phyloP scores from a whole-genome alignment of 2,888 invertebrate species.

The Oxyscelio sp. region DNA sequence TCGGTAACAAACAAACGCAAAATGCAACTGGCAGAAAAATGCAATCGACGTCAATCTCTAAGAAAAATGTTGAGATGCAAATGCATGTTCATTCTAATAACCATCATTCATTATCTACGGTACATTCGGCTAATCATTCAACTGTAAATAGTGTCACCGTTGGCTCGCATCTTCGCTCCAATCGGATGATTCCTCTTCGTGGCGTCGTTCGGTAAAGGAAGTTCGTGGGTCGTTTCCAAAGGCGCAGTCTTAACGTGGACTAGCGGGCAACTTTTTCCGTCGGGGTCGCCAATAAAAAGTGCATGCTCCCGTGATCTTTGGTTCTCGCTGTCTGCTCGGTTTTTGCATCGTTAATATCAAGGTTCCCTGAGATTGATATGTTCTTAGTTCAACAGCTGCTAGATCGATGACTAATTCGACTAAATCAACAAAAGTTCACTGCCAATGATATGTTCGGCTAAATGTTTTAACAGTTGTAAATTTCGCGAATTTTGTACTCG shows the following conservation, averaged over 20 bases:
- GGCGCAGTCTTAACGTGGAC: constrained; percentile 10
- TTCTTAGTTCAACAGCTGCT: constrained; percentile 33
- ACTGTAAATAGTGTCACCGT: constrained; percentile 34
- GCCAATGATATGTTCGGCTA: constrained; percentile 40
- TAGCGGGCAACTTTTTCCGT: constrained; percentile 10
- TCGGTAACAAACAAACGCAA: constrained; percentile 45
- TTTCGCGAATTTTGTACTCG: constrained; percentile 55
- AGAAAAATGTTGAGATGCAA: constrained; percentile 35
- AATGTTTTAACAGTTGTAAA: constrained; percentile 17
- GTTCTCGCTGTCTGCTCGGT: constrained; percentile 20
- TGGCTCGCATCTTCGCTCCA: constrained; percentile 25
- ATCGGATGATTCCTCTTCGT: constrained; percentile 47
- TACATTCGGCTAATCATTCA: constrained; percentile 26
- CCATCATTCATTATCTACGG: constrained; percentile 33
- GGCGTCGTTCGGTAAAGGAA: constrained; percentile 21
- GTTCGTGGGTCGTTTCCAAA: constrained; percentile 23
- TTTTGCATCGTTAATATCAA: constrained; percentile 53
- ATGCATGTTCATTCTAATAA: constrained; percentile 67
- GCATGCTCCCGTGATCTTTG: neutral
- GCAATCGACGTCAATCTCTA: constrained; percentile 10
- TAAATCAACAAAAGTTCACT: neutral
- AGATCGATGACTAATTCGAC: constrained; percentile 15
- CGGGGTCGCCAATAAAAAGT: constrained; percentile 32
- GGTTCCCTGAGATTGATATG: constrained; percentile 69
- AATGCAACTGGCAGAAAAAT: constrained; percentile 45